Evolutionary conservation across 1,140 invertebrate species (phyloP), one percentile per base, ranked within the genome.

Genomic region (Sarcophaga peregrina): DNA sequence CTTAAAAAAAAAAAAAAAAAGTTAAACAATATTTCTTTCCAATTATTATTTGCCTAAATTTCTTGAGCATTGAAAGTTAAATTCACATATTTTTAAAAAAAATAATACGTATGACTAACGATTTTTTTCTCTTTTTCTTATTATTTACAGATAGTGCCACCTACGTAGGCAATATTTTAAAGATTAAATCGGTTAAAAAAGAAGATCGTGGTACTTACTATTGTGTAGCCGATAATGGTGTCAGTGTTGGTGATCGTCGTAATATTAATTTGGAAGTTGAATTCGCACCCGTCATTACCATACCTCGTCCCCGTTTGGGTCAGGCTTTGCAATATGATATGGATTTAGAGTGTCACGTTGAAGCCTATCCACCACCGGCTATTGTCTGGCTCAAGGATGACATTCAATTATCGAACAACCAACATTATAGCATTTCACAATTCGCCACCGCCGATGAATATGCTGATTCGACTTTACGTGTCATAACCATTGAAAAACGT

Each of bases 191-290:
- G 0, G 94, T 97, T n/a, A 93, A 93, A 62, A 98, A 97, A 88
- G 96, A 97, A 90, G 96, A 97, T 91, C 93, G 96, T 73, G 97
- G 97, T 58, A 98, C 96, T 0, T 98, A 98, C 90, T 98, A 97
- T 89, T 98, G 97, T 86, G 95, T 98, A 13, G 97, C 97, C 46
- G 97, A 98, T 88, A 98, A 98, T 88, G 95, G 94, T 37, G 96
- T 98, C 1, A 96, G 96, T 76, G 94, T 94, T 85, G 96, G 96
- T 0, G 94, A 95, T 7, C 91, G 95, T 52, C 92, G 96, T 85
- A 97, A 97, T 86, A 96, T 98, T 84, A 96, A 96, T 82, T 93
- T 98, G 1, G 96, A 98, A 91, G 95, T 97, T 37, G 96, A 97
- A 91, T 97, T 96, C 86, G 92, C 95, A 0, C 97, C 97, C 0